Evolutionary conservation across 2,113 vertebrate genomes (phyloP), one percentile per base, ranked within the genome.

Genomic region (Lepus timidus): DNA sequence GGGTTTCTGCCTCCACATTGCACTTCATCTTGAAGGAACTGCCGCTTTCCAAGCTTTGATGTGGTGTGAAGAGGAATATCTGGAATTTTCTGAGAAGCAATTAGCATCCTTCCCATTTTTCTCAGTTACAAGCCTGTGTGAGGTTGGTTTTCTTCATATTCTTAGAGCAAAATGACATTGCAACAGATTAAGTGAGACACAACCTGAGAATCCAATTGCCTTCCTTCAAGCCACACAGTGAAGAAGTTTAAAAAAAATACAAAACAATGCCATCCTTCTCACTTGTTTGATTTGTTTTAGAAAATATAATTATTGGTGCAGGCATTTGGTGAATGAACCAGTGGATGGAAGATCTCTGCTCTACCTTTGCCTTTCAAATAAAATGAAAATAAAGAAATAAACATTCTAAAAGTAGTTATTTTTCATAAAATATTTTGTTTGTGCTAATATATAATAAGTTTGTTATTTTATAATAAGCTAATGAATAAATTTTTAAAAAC

Each of bases 211-310:
- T 22, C n/a, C 58, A n/a, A 39, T 7, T 33, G 14, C 39, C 55
- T 51, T 61, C 22, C 22, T 1, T 39, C 29, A 65, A 33, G 10
- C 39, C 19, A 29, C 23, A 27, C 25, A 39, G 67, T 25, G 14
- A 51, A 70, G 73, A 73, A 16, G 33, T 70, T 29, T 82, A n/a
- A 23, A n/a, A 86, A 95, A 33, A 25, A 44, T 52, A 20, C 19
- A 76, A 78, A 82, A 62, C 29, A 68, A 31, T 51, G 33, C 22
- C 23, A 27, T 23, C 23, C 9, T 22, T 70, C 17, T 64, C 22
- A 76, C 22, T 44, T 39, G 61, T 39, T 76, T 36, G 33, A n/a
- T 90, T 82, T 85, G 11, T 49, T 94, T 94, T 64, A 64, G 68
- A 83, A 83, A 82, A 78, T 27, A 22, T 25, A 23, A 44, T 44